Conservation (phyloP, 2,113 vertebrate species). For the Gavialis gangeticus region DNA sequence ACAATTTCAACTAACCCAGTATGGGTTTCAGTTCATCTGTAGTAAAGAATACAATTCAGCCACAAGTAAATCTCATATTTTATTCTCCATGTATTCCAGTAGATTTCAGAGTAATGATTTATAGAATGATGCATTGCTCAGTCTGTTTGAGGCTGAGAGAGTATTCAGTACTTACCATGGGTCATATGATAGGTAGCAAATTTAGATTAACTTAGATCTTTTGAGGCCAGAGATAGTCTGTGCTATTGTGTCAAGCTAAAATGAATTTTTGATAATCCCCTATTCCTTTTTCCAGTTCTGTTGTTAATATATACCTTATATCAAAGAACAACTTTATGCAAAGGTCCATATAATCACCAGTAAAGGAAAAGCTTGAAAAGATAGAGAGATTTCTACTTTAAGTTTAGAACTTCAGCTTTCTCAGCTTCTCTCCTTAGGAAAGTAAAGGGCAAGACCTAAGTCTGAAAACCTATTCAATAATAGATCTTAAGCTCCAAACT, state of each 20-base stretch:
- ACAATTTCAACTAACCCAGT: not conserved
- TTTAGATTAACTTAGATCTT: conserved; percentile 21
- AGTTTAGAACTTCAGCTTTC: conserved; percentile 40
- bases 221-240: conserved; percentile 34
- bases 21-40: not conserved
- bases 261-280: not conserved
- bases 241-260: conserved; percentile 13
- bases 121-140: conserved; percentile 44
- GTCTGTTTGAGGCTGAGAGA: conserved; percentile 56
- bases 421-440: conserved; percentile 51
- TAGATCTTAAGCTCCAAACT: conserved; percentile 54
- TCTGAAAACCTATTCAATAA: conserved; percentile 43
- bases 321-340: not conserved
- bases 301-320: not conserved
- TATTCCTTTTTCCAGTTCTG: not conserved
- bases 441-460: conserved; percentile 31
- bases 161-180: conserved; percentile 50
- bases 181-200: conserved; percentile 24
- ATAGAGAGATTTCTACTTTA: conserved; percentile 2
- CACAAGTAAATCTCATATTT: not conserved
- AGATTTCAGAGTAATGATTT: not conserved
- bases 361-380: not conserved
- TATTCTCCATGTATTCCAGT: not conserved
- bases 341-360: not conserved
- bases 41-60: not conserved